phyloP scores from a whole-genome alignment of 2,888 invertebrate genomes.

The Apantesis nais region DNA sequence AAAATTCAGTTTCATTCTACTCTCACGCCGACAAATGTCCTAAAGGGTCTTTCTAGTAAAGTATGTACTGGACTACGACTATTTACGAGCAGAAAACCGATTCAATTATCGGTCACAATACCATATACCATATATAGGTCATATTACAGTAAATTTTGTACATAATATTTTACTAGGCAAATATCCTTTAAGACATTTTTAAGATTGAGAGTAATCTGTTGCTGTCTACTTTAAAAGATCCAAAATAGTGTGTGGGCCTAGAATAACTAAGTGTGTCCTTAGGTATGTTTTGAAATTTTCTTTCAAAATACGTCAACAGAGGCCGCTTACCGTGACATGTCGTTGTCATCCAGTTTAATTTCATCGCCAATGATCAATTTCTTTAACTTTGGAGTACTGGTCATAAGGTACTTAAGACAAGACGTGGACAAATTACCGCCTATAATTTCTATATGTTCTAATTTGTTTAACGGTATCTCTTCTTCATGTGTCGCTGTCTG shows the following conservation, averaged over 20 bases:
- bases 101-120: no score
- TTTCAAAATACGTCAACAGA: not conserved
- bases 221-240: not conserved
- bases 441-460: slow-evolving; percentile 88
- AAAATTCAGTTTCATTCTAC: no score
- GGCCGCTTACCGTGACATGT: slow-evolving; percentile 85
- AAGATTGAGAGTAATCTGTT: no score
- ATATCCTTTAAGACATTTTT: no score
- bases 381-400: slow-evolving; percentile 85
- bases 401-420: slow-evolving; percentile 87
- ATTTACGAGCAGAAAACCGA: no score
- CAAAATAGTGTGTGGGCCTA: not conserved
- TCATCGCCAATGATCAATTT: slow-evolving; percentile 88
- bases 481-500: slow-evolving; percentile 85
- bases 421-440: slow-evolving; percentile 87
- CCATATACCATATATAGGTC: no score
- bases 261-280: no score
- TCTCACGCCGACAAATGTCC: no score
- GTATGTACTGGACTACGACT: no score
- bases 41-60: no score
- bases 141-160: no score
- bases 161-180: no score
- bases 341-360: slow-evolving; percentile 88
- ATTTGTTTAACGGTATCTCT: slow-evolving; percentile 85
- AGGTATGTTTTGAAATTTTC: not conserved